Evolutionary conservation across 2,888 invertebrate species (phyloP), one percentile per base, ranked within the genome.

Genomic region (Drosophila borealis): DNA sequence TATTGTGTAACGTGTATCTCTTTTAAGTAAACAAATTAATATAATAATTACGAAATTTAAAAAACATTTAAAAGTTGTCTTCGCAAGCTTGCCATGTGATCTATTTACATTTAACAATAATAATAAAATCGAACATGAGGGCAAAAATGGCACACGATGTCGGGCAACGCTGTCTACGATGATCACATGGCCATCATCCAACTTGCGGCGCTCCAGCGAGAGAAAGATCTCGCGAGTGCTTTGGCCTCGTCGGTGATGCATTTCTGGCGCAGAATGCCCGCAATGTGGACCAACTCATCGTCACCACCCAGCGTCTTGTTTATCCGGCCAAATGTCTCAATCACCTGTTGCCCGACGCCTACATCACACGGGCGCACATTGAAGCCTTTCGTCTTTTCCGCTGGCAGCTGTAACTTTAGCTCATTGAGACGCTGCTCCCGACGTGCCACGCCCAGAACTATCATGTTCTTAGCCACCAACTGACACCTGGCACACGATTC

Each of bases 401-500:
- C 55, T 0, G 81, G 75, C 55, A 91, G 54, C 0, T 56, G 36
- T 0, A 71, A 60, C 37, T 73, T 75, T 4, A 83, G 29, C 64
- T 88, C 89, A 53, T 92, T 75, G 34, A 94, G 88, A 33, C 89
- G 92, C 2, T 93, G 91, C n/a, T 92, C 78, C 25, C 93, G 92
- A 51, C 94, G 90, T 0, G 93, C 94, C 73, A 94, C 89, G 2
- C 93, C 94, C 2, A 94, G 92, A 1, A 94, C 94, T 39, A 92
- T 91, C 80, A 94, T 80, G 2, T 94, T 94, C 56, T 91, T 89
- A 60, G 91, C 88, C 6, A 93, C 92, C 39, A 94, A 83, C 94
- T 94, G 17, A 94, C 94, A 4, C 95, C 95, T 0, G 94, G 95
- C 51, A 94, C 93, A 82, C 93, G 94, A 62, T 94, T 94, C 0